phyloP scores from a whole-genome alignment of 2,888 invertebrate genomes.

The Biston stratarius region DNA sequence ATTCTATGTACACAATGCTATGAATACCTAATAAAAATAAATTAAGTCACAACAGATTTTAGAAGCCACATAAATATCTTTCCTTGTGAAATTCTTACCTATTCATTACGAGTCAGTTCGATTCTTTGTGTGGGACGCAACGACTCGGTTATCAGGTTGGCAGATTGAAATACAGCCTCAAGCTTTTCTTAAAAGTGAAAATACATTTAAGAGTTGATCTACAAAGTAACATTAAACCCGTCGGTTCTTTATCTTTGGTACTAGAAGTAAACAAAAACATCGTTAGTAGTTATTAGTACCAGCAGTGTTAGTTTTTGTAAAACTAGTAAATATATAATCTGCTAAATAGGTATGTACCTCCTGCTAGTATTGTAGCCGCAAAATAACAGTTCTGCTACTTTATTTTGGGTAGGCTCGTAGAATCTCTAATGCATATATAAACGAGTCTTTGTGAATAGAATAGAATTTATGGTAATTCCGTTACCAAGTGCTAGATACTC shows the following conservation, averaged over 20 bases:
- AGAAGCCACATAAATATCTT: background rate
- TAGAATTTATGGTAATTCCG: no score
- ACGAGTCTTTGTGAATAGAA: no score
- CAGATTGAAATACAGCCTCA: constrained; percentile 4
- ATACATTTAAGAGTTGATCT: background rate
- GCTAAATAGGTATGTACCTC: background rate
- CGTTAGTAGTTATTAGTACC: constrained; percentile 6
- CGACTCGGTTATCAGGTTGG: constrained; percentile 3
- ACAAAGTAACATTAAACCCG: constrained; percentile 1
- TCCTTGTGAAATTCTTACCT: background rate
- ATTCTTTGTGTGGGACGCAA: constrained; percentile 16
- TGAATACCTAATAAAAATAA: background rate
- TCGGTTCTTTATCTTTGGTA: constrained; percentile 5
- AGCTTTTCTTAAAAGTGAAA: constrained; percentile 7
- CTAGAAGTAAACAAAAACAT: constrained; percentile 1
- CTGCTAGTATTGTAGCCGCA: constrained; percentile 10
- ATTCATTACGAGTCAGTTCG: constrained; percentile 3
- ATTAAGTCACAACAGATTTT: background rate
- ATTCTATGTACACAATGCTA: no score
- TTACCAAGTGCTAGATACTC: no score
- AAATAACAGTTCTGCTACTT: background rate
- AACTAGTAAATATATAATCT: no score
- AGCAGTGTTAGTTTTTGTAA: constrained; percentile 11
- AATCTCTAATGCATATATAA: background rate
- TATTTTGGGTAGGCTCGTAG: background rate